Evolutionary conservation across 2,888 invertebrate species (phyloP), one percentile per base, ranked within the genome.

Genomic region (Diloba caeruleocephala): DNA sequence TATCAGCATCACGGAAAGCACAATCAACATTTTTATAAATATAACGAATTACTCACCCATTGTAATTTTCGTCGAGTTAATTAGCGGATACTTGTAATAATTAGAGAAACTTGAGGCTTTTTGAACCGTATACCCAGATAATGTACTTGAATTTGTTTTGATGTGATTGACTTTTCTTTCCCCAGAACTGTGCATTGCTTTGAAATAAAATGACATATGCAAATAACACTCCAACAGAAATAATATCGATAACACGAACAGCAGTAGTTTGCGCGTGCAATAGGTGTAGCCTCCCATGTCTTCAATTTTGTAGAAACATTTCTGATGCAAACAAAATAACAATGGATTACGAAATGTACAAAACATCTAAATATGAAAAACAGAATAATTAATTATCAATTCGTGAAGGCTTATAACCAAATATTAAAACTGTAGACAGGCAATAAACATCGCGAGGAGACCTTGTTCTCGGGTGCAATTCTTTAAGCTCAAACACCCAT

Each of bases 41-140:
- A n/a, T 25, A 1, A 2, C 0, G 10, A 6, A 8, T 9, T 23
- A 65, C 60, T 43, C 10, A 61, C 61, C 43, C 62, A 67, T 61
- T 12, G 10, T 12, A 1, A 10, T 26, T n/a, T 13, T 3, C 1
- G 28, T 37, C 0, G 41, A 32, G 17, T 67, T 53, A 10, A 34
- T 3, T 7, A 48, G 19, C 1, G 46, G 28, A 28, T 32, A 29
- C 26, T 51, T 34, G 26, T 48, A 34, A 38, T 42, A 23, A 5
- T 8, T 8, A 6, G n/a, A n/a, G n/a, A n/a, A n/a, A n/a, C n/a
- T n/a, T n/a, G n/a, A n/a, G 1, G 6, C 21, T 7, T 7, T 21
- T 1, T 5, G n/a, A n/a, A 21, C 8, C 5, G 19, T 12, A 6
- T 19, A 21, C 3, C 1, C 9, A 9, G 13, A 14, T 5, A 3